Evolutionary conservation across 1,140 invertebrate genomes (phyloP), one percentile per base, ranked within the genome.

Genomic region (Pseudomyrmex cubaensis): DNA sequence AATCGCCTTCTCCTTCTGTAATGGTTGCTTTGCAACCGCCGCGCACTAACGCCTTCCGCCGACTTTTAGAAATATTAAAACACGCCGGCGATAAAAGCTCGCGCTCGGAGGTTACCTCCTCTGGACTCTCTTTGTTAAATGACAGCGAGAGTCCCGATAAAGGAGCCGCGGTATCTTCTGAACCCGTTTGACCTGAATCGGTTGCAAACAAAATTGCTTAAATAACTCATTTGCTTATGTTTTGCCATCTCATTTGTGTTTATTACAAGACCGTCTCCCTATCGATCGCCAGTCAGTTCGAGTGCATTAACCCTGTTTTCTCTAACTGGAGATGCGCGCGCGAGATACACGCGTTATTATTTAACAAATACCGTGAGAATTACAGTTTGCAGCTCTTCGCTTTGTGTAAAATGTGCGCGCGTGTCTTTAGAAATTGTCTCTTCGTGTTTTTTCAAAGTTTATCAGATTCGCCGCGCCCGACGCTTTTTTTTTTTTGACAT

Each of bases 61-160:
- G 13, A 22, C 64, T 57, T 67, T 78, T 59, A 70, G 59, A 80
- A 72, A 72, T 80, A 80, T 80, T 80, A 70, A 70, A 80, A 72
- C 54, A 15, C 54, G 7, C 2, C 17, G 5, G 25, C 20, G 46
- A 59, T 50, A 72, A 72, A 35, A 35, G 13, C 3, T 8, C 12
- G 7, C 57, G 46, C 22, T 70, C 70, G 52, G 25, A 63, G 7
- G 25, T 25, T 25, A 3, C 25, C 2, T 35, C 22, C 20, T 57
- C 20, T 57, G 44, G 25, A n/a, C 17, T 61, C 44, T 50, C 20
- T 25, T 5, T 17, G 25, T n/a, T 17, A 44, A 77, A 56, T 66
- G 67, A 77, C 17, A 5, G 17, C 13, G 2, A 20, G 59, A 72
- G 56, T 59, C 3, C 20, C 54, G 52, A 80, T 50, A 70, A 80